phyloP scores from a whole-genome alignment of 1,140 invertebrate genomes.

The Camponotus vicinus region DNA sequence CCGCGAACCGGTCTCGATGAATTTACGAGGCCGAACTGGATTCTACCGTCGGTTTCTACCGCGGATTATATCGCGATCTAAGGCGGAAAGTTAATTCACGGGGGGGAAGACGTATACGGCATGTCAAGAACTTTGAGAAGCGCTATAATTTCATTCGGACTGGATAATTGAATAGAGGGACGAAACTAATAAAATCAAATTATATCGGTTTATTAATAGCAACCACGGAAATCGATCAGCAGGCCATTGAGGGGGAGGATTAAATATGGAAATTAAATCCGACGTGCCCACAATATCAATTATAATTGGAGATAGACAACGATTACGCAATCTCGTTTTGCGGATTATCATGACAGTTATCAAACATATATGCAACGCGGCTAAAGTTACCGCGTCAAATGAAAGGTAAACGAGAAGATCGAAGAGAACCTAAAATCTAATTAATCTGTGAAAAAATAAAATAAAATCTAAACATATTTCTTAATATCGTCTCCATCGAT shows the following conservation, averaged over 20 bases:
- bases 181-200: constrained; percentile 10
- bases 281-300: constrained; percentile 12
- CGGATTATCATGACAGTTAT: constrained; percentile 2
- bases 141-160: not conserved
- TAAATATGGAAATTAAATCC: constrained; percentile 45
- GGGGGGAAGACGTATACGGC: not conserved
- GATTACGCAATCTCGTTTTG: constrained; percentile 2
- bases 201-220: constrained; percentile 1
- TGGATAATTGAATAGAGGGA: not conserved
- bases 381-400: not conserved
- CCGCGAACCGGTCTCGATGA: constrained; percentile 11
- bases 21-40: constrained; percentile 21
- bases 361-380: not conserved
- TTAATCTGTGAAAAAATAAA: not conserved
- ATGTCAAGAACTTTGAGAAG: not conserved
- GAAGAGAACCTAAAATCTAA: not conserved
- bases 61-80: not conserved
- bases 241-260: not conserved
- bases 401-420: not conserved
- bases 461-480: not conserved
- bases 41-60: not conserved
- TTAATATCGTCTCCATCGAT: not conserved
- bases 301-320: not conserved
- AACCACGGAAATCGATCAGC: constrained; percentile 29
- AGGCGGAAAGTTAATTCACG: constrained; percentile 4